Conservation (phyloP, 2,888 invertebrate genomes). For the Cryptocheilus praepositus region DNA sequence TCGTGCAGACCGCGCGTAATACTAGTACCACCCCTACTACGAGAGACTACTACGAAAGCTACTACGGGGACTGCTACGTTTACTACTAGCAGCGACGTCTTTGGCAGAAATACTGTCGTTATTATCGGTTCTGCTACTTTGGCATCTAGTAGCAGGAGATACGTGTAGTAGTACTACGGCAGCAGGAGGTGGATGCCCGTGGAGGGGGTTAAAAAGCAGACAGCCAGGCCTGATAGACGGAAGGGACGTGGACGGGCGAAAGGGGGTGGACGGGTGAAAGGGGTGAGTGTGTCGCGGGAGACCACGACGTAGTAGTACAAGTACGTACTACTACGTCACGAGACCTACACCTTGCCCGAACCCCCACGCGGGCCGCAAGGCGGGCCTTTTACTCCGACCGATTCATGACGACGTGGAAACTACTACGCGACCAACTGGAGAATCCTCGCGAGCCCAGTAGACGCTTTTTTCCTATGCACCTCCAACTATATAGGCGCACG, state of each 20-base stretch:
- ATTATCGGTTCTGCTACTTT: too few relatives aligned
- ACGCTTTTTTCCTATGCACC: constrained; percentile 2
- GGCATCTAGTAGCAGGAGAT: too few relatives aligned
- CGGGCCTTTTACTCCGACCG: constrained; percentile 47
- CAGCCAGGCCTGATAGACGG: constrained; percentile 39
- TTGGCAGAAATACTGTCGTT: too few relatives aligned
- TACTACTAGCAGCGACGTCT: too few relatives aligned
- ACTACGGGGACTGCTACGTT: too few relatives aligned
- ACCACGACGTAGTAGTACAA: constrained; percentile 56
- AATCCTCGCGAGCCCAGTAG: constrained; percentile 10
- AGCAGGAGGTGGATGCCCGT: too few relatives aligned
- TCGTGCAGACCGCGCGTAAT: too few relatives aligned
- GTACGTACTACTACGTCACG: constrained; percentile 60
- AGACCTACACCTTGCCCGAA: constrained; percentile 55
- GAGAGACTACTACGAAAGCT: too few relatives aligned
- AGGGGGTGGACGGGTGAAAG: background rate
- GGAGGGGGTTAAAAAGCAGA: constrained; percentile 48
- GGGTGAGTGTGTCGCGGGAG: constrained; percentile 26
- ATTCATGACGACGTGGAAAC: constrained; percentile 49
- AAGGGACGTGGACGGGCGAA: too few relatives aligned
- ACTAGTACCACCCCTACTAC: too few relatives aligned
- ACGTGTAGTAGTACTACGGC: too few relatives aligned
- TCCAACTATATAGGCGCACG: background rate
- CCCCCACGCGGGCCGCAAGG: constrained; percentile 29
- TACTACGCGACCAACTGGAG: background rate